A percentile compares a stretch with the other conserved stretches of the same genome.
Conservation (phyloP, 2,113 vertebrate species). For the Natator depressus region DNA sequence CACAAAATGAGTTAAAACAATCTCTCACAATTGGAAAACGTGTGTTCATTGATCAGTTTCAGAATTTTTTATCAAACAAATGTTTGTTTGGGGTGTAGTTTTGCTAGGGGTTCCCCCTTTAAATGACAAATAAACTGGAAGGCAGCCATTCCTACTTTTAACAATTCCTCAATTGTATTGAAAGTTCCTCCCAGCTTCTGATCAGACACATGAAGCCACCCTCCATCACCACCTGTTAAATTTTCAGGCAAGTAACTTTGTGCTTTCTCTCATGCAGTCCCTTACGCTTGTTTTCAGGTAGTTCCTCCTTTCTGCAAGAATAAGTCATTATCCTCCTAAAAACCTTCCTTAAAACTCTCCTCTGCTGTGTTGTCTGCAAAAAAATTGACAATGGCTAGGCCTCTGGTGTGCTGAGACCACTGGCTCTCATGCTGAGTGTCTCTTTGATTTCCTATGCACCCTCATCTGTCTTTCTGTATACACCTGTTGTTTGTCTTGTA, state of each 20-base stretch:
- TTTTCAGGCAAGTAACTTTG: too few relatives aligned
- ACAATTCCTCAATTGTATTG: neutral
- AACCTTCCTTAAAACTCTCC: neutral
- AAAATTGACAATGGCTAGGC: neutral
- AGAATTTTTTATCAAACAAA: neutral
- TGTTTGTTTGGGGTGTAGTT: neutral
- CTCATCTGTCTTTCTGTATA: neutral
- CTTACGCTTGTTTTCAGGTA: neutral
- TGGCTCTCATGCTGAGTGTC: neutral
- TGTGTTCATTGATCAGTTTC: neutral
- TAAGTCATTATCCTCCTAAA: neutral
- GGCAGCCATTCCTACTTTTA: too few relatives aligned
- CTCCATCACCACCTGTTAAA: neutral
- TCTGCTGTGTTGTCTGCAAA: too few relatives aligned
- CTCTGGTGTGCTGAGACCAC: too few relatives aligned
- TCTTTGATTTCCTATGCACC: neutral
- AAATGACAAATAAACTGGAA: neutral
- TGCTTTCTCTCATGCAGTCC: neutral
- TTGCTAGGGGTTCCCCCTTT: neutral
- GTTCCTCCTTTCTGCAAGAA: neutral
- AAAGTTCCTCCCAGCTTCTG: neutral
- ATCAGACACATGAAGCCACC: neutral
- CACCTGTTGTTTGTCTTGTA: too few relatives aligned
- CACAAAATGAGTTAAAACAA: neutral
- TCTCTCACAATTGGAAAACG: neutral